These are phyloP conservation scores for Uromys caudimaculatus DNA, from an alignment of 2,797 vertebrate species.

Conservation along the genomic window DNA sequence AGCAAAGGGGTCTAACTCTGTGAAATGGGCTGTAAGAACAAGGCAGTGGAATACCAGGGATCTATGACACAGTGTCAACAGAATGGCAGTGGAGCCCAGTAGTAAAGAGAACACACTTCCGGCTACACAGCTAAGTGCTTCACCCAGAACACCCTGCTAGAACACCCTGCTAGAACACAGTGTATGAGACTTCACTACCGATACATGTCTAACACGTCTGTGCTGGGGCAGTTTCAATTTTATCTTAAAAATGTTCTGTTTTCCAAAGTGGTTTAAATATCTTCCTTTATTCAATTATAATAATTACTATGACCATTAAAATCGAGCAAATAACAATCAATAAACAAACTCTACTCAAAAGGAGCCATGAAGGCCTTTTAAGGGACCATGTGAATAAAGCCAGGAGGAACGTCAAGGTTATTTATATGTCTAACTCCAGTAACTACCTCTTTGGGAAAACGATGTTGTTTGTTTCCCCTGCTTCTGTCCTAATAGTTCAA, in stretches of 20 bases:
- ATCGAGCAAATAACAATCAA: conserved; percentile 53
- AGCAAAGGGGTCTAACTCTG: background rate
- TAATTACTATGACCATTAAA: conserved; percentile 36
- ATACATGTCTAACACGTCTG: background rate
- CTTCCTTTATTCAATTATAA: conserved; percentile 60
- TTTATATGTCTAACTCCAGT: background rate
- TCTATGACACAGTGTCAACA: background rate
- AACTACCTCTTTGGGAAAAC: background rate
- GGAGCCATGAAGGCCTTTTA: background rate
- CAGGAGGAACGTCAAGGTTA: background rate
- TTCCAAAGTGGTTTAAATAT: conserved; percentile 3
- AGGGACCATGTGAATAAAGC: background rate
- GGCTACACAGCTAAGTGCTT: background rate
- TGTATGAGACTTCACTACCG: background rate
- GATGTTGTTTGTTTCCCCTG: too few species aligned
- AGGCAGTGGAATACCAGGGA: background rate
- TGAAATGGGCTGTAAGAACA: background rate
- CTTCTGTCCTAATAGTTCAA: background rate
- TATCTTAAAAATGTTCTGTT: conserved; percentile 4
- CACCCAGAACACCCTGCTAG: background rate
- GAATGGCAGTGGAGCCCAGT: background rate
- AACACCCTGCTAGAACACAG: background rate
- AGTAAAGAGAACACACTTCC: background rate
- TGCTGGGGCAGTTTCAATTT: conserved; percentile 54
- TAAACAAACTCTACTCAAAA: conserved; percentile 10